Evolutionary conservation across 2,888 invertebrate genomes (phyloP).

Genomic region (Tenthredo amoena): DNA sequence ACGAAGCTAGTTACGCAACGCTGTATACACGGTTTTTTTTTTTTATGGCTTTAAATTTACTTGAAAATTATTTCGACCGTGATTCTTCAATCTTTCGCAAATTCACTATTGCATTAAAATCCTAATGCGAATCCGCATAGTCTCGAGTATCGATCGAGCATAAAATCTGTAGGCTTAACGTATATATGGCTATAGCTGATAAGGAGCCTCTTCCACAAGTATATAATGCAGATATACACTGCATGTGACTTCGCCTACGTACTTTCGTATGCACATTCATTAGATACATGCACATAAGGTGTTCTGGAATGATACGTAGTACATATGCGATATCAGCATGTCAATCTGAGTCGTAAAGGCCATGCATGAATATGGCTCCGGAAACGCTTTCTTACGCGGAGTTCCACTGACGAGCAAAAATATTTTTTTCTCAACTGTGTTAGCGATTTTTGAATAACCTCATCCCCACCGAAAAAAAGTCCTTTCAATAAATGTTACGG

Average conservation of each 20-base stretch:
- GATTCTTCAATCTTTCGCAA: constrained; percentile 38
- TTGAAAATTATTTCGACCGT: neutral
- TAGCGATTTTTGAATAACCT: neutral
- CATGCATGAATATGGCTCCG: constrained; percentile 42
- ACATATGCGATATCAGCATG: constrained; percentile 30
- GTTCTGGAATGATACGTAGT: constrained; percentile 35
- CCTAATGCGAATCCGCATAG: constrained; percentile 53
- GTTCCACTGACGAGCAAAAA: constrained; percentile 20
- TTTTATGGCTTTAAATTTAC: constrained; percentile 28
- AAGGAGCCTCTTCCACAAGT: constrained; percentile 63
- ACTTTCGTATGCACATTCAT: neutral
- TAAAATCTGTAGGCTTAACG: constrained; percentile 71
- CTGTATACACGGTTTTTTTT: constrained; percentile 1
- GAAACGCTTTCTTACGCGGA: constrained; percentile 39
- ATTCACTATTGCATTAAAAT: constrained; percentile 4
- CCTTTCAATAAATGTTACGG: neutral
- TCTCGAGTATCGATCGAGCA: constrained; percentile 69
- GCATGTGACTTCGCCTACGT: neutral
- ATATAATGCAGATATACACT: neutral
- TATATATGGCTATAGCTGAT: constrained; percentile 64
- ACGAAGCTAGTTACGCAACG: constrained; percentile 42
- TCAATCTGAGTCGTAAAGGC: constrained; percentile 41
- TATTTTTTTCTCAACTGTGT: neutral
- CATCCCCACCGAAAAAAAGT: neutral
- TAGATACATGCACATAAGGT: constrained; percentile 33